A percentile compares a stretch with the other conserved stretches of the same genome.
Conservation (phyloP, 2,113 vertebrate species). For the Urocitellus parryii region DNA sequence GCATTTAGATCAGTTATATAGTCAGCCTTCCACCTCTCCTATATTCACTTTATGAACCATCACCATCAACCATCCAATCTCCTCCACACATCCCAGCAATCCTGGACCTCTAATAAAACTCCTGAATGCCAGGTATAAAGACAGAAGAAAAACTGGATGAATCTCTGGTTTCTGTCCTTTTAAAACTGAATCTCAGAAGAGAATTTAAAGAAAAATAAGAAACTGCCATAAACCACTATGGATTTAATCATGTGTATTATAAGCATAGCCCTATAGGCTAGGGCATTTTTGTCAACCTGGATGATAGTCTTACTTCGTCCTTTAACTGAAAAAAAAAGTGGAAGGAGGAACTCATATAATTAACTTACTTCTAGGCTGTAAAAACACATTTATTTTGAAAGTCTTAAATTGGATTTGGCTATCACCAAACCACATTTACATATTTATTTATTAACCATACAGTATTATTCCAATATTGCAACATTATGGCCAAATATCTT, state of each 20-base stretch:
- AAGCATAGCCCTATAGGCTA: neutral
- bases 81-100: neutral
- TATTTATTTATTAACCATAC: neutral
- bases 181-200: neutral
- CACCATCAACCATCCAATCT: neutral
- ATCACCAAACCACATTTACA: neutral
- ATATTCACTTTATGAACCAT: neutral
- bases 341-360: neutral
- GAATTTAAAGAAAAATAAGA: neutral
- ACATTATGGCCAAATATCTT: neutral
- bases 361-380: neutral
- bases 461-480: neutral
- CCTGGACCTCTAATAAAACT: neutral
- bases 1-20: neutral
- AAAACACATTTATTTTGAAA: neutral
- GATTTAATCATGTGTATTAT: neutral
- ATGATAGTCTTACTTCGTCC: neutral
- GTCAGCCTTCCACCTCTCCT: neutral
- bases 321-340: conserved; percentile 35
- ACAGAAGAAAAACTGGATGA: neutral
- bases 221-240: neutral
- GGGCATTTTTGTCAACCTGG: neutral
- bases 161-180: neutral
- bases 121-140: too few relatives aligned
- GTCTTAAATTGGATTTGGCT: neutral